phyloP scores from a whole-genome alignment of 2,113 vertebrate genomes.

The Tragelaphus strepsiceros region DNA sequence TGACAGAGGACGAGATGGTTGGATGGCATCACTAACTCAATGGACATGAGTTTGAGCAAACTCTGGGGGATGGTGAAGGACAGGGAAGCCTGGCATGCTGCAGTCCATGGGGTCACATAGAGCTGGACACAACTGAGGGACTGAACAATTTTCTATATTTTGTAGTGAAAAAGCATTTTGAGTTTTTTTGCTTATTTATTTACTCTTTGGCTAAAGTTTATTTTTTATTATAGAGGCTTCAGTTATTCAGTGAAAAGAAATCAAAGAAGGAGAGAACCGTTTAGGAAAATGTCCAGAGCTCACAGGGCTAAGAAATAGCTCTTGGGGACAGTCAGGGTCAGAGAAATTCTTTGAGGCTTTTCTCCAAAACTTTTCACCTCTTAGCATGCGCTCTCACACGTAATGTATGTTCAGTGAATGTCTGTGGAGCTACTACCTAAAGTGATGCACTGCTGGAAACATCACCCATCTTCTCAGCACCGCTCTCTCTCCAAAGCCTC shows the following conservation, averaged over 20 bases:
- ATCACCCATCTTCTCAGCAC: not conserved
- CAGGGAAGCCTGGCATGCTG: not conserved
- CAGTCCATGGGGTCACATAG: no score
- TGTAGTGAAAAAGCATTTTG: not conserved
- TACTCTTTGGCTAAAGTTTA: not conserved
- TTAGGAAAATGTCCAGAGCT: not conserved
- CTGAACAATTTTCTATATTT: not conserved
- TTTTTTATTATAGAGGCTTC: not conserved
- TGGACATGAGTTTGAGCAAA: not conserved
- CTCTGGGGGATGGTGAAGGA: not conserved
- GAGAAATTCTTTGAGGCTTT: not conserved
- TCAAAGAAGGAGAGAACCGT: not conserved
- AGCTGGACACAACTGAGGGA: no score
- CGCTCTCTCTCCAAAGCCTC: not conserved
- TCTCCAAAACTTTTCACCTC: not conserved
- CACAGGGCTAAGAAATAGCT: not conserved
- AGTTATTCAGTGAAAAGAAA: not conserved
- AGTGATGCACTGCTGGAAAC: accelerated
- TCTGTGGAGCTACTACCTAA: not conserved
- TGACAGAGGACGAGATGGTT: not conserved
- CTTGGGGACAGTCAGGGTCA: not conserved
- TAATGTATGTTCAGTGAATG: not conserved
- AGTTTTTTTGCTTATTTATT: not conserved
- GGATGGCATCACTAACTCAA: not conserved
- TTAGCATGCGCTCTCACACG: not conserved